Conservation (phyloP, 2,113 vertebrate genomes). For the Seriola quinqueradiata region DNA sequence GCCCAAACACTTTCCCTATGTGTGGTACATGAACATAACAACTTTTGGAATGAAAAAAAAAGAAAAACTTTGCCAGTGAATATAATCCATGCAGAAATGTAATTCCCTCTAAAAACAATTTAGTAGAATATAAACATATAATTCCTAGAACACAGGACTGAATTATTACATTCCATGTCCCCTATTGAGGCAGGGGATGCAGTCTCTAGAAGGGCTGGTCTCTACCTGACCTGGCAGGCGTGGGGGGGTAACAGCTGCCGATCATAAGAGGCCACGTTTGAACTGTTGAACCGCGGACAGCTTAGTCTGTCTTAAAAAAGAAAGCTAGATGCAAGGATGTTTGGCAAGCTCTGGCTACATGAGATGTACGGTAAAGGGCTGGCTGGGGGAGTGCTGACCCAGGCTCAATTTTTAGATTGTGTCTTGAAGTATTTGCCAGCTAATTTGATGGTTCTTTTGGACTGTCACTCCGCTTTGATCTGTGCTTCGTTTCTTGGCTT, state of each 20-base stretch:
- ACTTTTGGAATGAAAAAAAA: background rate
- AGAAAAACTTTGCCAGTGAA: too few relatives aligned
- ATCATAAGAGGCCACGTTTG: constrained; percentile 25
- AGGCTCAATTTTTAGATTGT: constrained; percentile 29
- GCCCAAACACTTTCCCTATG: too few relatives aligned
- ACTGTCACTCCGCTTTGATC: constrained; percentile 50
- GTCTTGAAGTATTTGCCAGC: constrained; percentile 31
- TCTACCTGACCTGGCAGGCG: constrained; percentile 8
- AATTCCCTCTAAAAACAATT: background rate
- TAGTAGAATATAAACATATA: too few relatives aligned
- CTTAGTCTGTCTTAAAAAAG: constrained; percentile 28
- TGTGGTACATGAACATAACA: background rate
- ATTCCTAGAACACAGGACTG: background rate
- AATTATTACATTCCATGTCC: background rate
- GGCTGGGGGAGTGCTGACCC: constrained; percentile 38
- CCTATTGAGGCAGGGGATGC: background rate
- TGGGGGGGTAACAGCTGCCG: constrained; percentile 29
- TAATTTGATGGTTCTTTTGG: constrained; percentile 51
- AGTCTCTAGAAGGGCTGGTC: background rate
- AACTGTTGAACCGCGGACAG: constrained; percentile 22
- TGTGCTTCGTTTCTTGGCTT: constrained; percentile 17
- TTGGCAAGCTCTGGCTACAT: constrained; percentile 21
- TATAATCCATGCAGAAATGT: too few relatives aligned
- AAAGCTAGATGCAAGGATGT: constrained; percentile 45
- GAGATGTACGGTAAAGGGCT: constrained; percentile 31